Conservation (phyloP, 2,888 invertebrate genomes). For the Linhomoeus sp. region DNA sequence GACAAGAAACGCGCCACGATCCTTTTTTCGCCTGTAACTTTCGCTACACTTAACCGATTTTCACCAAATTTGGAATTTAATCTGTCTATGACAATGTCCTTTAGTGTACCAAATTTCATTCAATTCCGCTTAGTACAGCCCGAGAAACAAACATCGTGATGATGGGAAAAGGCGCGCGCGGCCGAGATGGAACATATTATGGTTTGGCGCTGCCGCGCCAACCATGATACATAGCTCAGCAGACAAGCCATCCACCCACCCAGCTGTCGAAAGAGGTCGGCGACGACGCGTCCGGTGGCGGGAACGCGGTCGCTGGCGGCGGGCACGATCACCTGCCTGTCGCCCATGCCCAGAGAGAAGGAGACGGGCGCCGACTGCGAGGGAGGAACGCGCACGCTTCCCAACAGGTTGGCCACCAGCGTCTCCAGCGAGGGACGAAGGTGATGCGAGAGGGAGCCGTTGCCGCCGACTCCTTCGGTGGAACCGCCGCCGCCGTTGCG, state of each 20-base stretch:
- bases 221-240: too few relatives aligned
- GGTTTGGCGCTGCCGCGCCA: too few relatives aligned
- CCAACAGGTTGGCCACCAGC: constrained; percentile 79
- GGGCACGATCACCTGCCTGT: constrained; percentile 80
- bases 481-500: not conserved
- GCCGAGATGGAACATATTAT: too few relatives aligned
- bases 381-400: constrained; percentile 71
- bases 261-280: constrained; percentile 68
- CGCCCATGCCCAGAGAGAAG: constrained; percentile 86
- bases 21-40: too few relatives aligned
- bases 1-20: too few relatives aligned
- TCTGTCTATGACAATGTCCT: too few relatives aligned
- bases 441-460: constrained; percentile 33
- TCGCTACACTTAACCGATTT: too few relatives aligned
- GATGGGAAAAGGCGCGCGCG: too few relatives aligned
- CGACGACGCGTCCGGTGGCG: constrained; percentile 62
- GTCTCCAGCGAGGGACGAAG: constrained; percentile 55
- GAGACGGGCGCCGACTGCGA: constrained; percentile 67
- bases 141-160: too few relatives aligned
- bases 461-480: constrained; percentile 45
- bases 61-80: too few relatives aligned
- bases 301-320: constrained; percentile 72
- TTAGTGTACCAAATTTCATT: too few relatives aligned
- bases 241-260: constrained; percentile 28
- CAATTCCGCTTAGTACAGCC: too few relatives aligned